phyloP scores from a whole-genome alignment of 2,113 vertebrate species.

The Electrona antarctica region DNA sequence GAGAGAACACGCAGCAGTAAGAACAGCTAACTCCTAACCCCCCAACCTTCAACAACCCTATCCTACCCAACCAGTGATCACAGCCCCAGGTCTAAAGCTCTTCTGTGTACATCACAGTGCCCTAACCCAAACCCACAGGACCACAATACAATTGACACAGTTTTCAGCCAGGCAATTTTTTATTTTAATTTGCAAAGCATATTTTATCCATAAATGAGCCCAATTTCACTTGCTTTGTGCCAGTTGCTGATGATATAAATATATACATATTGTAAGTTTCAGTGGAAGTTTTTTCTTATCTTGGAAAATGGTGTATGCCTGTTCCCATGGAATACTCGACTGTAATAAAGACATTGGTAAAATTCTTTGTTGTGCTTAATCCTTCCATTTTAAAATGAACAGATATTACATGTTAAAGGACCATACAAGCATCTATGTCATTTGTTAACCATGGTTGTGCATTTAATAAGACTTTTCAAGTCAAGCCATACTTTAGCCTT shows the following conservation, averaged over 20 bases:
- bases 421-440: too few relatives aligned
- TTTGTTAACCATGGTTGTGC: too few relatives aligned
- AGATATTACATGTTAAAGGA: too few relatives aligned
- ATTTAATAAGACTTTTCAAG: too few relatives aligned
- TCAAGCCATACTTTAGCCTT: too few relatives aligned
- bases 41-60: constrained; percentile 11
- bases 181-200: constrained; percentile 33
- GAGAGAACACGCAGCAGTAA: constrained; percentile 76
- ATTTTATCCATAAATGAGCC: constrained; percentile 34
- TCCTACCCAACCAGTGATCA: constrained; percentile 32
- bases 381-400: too few relatives aligned
- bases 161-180: constrained; percentile 20
- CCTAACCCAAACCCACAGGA: constrained; percentile 39
- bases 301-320: constrained; percentile 78
- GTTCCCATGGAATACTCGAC: constrained; percentile 82
- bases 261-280: constrained; percentile 64
- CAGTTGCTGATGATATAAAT: constrained; percentile 56
- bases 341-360: constrained; percentile 68
- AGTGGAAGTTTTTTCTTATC: constrained; percentile 71
- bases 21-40: constrained; percentile 67
- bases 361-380: not conserved
- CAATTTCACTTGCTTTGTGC: constrained; percentile 40
- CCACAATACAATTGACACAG: constrained; percentile 19
- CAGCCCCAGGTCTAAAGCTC: constrained; percentile 16
- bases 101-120: constrained; percentile 9